Base-by-base conservation (phyloP, 2,113 vertebrate genomes). In the Rhegmatorhina hoffmannsi region DNA sequence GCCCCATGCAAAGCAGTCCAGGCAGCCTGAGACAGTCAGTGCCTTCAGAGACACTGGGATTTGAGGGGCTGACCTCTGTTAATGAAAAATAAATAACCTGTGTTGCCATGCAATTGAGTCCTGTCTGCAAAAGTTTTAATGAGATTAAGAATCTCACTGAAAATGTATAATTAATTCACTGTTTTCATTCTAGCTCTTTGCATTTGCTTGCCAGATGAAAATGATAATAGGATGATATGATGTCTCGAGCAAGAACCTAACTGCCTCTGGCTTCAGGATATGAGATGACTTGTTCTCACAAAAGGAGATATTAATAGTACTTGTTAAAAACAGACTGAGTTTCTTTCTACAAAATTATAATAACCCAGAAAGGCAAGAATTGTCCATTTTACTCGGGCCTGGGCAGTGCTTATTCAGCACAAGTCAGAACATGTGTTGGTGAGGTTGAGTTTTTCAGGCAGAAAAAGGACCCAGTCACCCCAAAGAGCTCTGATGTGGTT, bases 151-250 rank as follows among this genome's bases (percentile, higher is more conserved):
- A 81, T 47, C 5, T 7, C 46, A 75, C 34, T 36, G 79, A 84
- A 94, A 90, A 94, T 53, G 17, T n/a, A 40, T 87, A 87, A 86
- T 90, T 90, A 90, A 81, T 87, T 49, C 3, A 0, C 49, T 4
- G 0, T 44, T 95, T 97, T 94, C 29, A 49, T 53, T 95, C 67
- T 80, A 80, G 12, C 34, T 69, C 38, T 91, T 88, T 88, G 29
- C 79, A 58, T 94, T 92, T 89, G 20, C 78, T 95, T 92, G 87
- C 81, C 79, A 92, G 72, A 92, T 94, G 68, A 95, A 94, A 95
- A 90, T 46, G 73, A 89, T 96, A 93, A 91, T 72, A 76, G 19
- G 53, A 70, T 89, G 90, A 90, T 92, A 90, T 13, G 64, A 79
- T 78, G n/a, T 89, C 68, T 84, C 83, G 81, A 46, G 60, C 68